phyloP scores from a whole-genome alignment of 1,140 invertebrate species.

The Aphis gossypii region DNA sequence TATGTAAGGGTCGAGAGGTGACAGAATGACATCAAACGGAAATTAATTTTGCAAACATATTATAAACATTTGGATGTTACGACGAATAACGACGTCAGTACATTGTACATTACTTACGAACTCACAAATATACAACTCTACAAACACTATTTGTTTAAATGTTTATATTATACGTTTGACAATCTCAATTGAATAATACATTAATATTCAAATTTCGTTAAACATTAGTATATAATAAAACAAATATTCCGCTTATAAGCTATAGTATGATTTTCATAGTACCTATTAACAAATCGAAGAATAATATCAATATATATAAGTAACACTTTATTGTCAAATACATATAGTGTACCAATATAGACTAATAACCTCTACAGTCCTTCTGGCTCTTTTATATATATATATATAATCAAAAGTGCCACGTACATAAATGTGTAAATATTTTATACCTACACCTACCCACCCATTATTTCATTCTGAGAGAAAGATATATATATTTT shows the following conservation, averaged over 20 bases:
- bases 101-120: not conserved
- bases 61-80: not conserved
- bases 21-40: conserved; percentile 18
- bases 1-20: not conserved
- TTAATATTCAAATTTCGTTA: not conserved
- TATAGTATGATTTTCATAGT: not conserved
- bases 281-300: not conserved
- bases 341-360: not conserved
- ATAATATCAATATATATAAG: not conserved
- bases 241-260: not conserved
- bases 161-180: not conserved
- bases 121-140: not conserved
- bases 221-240: not conserved
- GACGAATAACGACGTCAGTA: not conserved
- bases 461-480: not conserved
- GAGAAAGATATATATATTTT: not conserved
- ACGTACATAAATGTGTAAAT: not conserved
- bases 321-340: not conserved
- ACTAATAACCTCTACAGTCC: not conserved
- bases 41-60: conserved; percentile 17
- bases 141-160: not conserved
- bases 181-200: not conserved
- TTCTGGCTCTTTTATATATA: not conserved
- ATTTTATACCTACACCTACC: not conserved
- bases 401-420: not conserved